Conservation (phyloP, 2,113 vertebrate genomes). For the Festucalex cinctus region DNA sequence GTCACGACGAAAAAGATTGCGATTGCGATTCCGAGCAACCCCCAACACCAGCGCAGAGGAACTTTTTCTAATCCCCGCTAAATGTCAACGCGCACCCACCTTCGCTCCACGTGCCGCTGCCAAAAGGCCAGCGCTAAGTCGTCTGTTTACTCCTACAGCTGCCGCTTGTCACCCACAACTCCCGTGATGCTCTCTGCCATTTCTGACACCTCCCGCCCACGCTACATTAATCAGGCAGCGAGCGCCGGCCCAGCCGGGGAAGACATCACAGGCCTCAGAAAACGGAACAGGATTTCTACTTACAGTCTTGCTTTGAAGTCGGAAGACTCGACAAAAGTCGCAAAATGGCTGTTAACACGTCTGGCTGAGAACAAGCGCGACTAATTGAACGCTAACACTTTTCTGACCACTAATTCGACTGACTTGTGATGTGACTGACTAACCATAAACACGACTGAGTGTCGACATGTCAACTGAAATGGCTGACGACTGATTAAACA, state of each 20-base stretch:
- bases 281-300: slow-evolving; percentile 16
- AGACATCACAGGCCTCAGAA: slow-evolving; percentile 52
- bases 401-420: no score
- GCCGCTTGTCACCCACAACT: slow-evolving; percentile 69
- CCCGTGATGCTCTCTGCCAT: slow-evolving; percentile 71
- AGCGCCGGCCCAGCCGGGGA: slow-evolving; percentile 45
- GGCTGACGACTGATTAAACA: no score
- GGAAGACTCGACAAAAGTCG: neutral
- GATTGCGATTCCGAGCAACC: slow-evolving; percentile 60
- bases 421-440: no score
- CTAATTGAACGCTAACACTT: no score
- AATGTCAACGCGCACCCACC: slow-evolving; percentile 62
- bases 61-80: slow-evolving; percentile 70
- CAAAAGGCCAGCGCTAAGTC: slow-evolving; percentile 74
- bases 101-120: slow-evolving; percentile 52
- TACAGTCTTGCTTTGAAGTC: slow-evolving; percentile 34
- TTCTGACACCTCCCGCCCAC: slow-evolving; percentile 66
- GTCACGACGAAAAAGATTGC: slow-evolving; percentile 42
- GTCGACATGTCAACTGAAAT: no score
- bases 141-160: slow-evolving; percentile 72
- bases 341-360: neutral
- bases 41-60: slow-evolving; percentile 63
- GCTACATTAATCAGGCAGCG: slow-evolving; percentile 66
- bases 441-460: no score
- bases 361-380: no score